Conservation (phyloP, 2,888 invertebrate species). For the Chrysolina oricalcia region DNA sequence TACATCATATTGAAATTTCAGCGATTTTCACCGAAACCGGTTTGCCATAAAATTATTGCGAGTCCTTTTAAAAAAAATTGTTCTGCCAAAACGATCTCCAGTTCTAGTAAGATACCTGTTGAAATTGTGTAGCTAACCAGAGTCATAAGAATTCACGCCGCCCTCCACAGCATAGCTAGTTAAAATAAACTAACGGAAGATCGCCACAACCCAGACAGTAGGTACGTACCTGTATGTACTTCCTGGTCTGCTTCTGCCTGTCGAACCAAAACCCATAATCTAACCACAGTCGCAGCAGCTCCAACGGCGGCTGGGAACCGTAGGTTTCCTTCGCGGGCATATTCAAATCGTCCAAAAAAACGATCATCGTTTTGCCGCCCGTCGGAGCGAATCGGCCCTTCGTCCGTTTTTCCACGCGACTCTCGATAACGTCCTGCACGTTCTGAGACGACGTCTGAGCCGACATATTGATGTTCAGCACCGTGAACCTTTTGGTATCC, state of each 20-base stretch:
- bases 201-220: too few relatives aligned
- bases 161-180: too few relatives aligned
- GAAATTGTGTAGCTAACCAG: too few relatives aligned
- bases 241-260: slow-evolving; percentile 83
- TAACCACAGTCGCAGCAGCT: slow-evolving; percentile 88
- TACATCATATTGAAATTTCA: too few relatives aligned
- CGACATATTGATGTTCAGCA: slow-evolving; percentile 89
- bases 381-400: slow-evolving; percentile 88
- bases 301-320: slow-evolving; percentile 92
- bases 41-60: too few relatives aligned
- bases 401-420: slow-evolving; percentile 88
- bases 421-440: slow-evolving; percentile 74
- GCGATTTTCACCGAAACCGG: too few relatives aligned
- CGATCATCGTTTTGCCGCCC: slow-evolving; percentile 87
- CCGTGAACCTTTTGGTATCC: slow-evolving; percentile 75
- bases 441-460: slow-evolving; percentile 90
- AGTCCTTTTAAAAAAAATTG: too few relatives aligned
- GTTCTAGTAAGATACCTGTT: too few relatives aligned
- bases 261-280: slow-evolving; percentile 95
- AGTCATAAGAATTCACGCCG: too few relatives aligned
- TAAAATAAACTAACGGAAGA: too few relatives aligned
- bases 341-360: slow-evolving; percentile 94
- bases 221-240: slow-evolving; percentile 79
- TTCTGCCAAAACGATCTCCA: too few relatives aligned
- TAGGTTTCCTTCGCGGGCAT: slow-evolving; percentile 93